Evolutionary conservation across 2,888 invertebrate genomes (phyloP).

Genomic region (Cephus pygmeus): DNA sequence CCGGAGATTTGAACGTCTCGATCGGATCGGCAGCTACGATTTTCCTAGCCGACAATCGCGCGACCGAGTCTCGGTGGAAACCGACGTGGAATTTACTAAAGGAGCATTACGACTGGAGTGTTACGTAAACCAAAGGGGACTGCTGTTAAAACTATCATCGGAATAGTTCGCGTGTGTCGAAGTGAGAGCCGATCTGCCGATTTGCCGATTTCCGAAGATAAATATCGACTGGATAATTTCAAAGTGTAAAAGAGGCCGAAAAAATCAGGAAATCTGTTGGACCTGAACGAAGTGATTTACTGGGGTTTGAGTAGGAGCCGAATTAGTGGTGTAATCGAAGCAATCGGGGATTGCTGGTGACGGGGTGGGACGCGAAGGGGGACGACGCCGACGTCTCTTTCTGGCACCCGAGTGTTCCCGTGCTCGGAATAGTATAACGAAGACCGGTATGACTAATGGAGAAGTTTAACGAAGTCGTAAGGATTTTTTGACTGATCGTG

Average conservation of each 20-base stretch:
- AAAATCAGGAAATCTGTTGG: background rate
- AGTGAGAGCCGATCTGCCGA: no score
- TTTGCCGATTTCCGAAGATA: background rate
- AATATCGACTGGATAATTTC: background rate
- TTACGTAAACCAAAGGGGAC: background rate
- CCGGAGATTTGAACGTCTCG: background rate
- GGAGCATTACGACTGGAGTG: background rate
- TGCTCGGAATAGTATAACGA: background rate
- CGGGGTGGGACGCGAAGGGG: background rate
- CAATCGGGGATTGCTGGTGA: background rate
- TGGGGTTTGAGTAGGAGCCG: background rate
- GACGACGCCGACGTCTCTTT: background rate
- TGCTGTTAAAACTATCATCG: background rate
- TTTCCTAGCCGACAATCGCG: background rate
- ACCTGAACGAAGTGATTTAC: background rate
- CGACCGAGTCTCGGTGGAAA: no score
- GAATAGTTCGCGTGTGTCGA: background rate
- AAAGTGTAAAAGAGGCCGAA: background rate
- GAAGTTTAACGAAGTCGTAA: background rate
- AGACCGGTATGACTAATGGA: background rate
- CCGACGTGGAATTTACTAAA: background rate
- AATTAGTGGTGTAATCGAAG: background rate
- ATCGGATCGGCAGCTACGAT: background rate
- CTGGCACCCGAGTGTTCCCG: background rate
- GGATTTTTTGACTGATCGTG: background rate